Percentiles rank a stretch among this genome's conserved stretches.
phyloP scores from a whole-genome alignment of 2,888 invertebrate species.

The Colletes collaris region DNA sequence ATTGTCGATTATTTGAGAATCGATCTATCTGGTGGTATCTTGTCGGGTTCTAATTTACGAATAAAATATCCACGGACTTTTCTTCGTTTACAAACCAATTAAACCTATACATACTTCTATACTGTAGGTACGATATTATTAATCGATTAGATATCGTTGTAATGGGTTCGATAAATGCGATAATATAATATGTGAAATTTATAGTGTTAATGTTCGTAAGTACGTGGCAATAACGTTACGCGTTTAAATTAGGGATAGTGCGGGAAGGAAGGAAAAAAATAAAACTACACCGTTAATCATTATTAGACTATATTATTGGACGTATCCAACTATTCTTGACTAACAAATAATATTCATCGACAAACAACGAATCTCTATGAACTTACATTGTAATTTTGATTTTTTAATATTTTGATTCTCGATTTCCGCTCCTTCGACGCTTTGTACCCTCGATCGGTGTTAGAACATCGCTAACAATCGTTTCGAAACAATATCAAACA shows the following conservation, averaged over 20 bases:
- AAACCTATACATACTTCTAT: neutral
- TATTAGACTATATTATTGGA: slow-evolving; percentile 73
- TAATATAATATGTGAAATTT: neutral
- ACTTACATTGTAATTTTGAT: slow-evolving; percentile 80
- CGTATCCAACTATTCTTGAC: slow-evolving; percentile 73
- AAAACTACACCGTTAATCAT: slow-evolving; percentile 61
- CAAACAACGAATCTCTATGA: slow-evolving; percentile 74
- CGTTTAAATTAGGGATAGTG: neutral
- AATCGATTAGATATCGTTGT: neutral
- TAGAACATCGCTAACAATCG: slow-evolving; percentile 45
- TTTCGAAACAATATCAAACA: slow-evolving; percentile 37
- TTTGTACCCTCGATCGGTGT: slow-evolving; percentile 68
- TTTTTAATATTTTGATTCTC: slow-evolving; percentile 77
- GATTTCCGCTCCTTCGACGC: slow-evolving; percentile 39
- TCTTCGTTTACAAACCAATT: no score
- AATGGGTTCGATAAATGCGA: neutral
- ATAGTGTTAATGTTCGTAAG: neutral
- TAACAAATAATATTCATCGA: slow-evolving; percentile 77
- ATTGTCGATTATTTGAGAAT: no score
- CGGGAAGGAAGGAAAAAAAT: slow-evolving; percentile 14
- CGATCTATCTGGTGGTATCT: no score
- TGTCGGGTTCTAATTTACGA: no score
- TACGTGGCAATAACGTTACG: neutral
- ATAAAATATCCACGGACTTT: no score
- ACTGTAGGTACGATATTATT: no score